Base-by-base conservation (phyloP, 2,888 invertebrate species). In the Scrobipalpa atriplicella region DNA sequence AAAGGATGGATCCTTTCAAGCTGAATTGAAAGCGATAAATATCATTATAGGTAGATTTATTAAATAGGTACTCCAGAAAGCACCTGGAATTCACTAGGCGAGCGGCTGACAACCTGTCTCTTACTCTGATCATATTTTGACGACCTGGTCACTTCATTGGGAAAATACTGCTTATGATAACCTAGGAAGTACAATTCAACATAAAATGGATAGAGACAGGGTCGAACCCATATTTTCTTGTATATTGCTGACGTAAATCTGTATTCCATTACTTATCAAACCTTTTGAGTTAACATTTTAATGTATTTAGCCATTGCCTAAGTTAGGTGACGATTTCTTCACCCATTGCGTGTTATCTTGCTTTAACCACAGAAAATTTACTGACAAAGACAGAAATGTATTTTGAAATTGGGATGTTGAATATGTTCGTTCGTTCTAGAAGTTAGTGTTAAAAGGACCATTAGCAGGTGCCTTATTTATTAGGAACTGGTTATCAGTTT, bases 391-490 rank as follows among this genome's bases (percentile, higher is more conserved):
- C 43, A 47, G 47, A n/a, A 47, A 47, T 47, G 47, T 16, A 47
- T 6, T 3, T 47, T 47, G 5, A 47, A 47, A 47, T 47, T 47
- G 3, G 43, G 43, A 16, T 16, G 3, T 47, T 13, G 13, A 13
- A 11, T 43, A 3, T 1, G 43, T 13, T 13, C 11, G 11, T 11
- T 43, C 43, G 43, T 13, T 13, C 13, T 13, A 43, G 43, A 43
- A 47, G 47, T 47, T n/a, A 16, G 47, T 16, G 16, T 16, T 47
- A 47, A 47, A 47, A 47, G 47, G n/a, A 16, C 47, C 16, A 47
- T 47, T 84, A 82, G 82, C 78, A 69, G 75, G 67, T 56, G 41
- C 65, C 64, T 79, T 78, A 79, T 84, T 82, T 82, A 83, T 78
- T 7, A 21, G 21, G 11, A 56, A 56, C 54, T 13, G 21, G 21